These are phyloP conservation scores for Phaetusa simplex DNA, from an alignment of 2,113 vertebrate genomes.

Conservation along the genomic window DNA sequence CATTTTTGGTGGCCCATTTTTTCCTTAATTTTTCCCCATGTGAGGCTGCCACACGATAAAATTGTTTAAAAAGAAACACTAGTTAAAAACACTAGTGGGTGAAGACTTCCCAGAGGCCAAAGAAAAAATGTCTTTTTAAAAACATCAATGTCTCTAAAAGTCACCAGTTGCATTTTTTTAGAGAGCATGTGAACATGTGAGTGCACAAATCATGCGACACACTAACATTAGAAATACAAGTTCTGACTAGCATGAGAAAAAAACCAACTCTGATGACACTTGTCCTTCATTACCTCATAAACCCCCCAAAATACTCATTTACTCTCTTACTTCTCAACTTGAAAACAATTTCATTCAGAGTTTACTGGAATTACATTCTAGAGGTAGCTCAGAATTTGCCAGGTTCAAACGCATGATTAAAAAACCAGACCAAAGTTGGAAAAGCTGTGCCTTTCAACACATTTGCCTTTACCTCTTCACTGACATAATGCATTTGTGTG, in stretches of 20 bases:
- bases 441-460: not conserved
- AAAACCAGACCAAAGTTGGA: not conserved
- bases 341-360: not conserved
- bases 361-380: not conserved
- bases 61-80: not conserved
- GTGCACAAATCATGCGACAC: not conserved
- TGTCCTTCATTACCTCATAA: not conserved
- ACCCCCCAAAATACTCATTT: not conserved
- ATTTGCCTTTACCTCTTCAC: not conserved
- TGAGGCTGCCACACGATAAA: not conserved
- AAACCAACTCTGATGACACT: not conserved
- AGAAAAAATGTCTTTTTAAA: not conserved
- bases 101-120: not conserved
- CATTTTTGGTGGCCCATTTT: not conserved
- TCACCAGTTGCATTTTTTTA: not conserved
- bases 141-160: not conserved
- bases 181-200: accelerated
- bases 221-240: not conserved
- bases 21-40: not conserved
- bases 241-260: not conserved
- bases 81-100: not conserved
- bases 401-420: not conserved
- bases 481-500: not conserved
- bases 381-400: not conserved
- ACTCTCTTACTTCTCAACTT: not conserved